A percentile compares a stretch with the other conserved stretches of the same genome.
Evolutionary conservation across 2,888 invertebrate genomes (phyloP).

Genomic region (Agrotis clavis): DNA sequence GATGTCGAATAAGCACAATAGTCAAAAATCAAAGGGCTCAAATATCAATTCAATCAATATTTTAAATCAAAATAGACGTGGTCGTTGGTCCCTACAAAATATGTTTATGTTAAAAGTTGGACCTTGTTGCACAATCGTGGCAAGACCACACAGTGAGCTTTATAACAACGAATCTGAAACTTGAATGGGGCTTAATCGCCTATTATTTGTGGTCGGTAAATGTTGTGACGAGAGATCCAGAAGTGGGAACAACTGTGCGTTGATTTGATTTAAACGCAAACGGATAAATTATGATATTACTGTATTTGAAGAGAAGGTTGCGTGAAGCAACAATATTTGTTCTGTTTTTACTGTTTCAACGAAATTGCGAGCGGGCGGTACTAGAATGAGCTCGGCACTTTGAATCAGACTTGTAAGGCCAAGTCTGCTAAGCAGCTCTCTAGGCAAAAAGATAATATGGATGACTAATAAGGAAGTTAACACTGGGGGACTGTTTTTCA

Average conservation of each 20-base stretch:
- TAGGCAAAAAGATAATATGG: neutral
- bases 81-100: slow-evolving; percentile 26
- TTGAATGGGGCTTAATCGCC: slow-evolving; percentile 60
- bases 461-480: neutral
- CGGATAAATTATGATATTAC: slow-evolving; percentile 5
- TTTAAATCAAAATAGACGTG: slow-evolving; percentile 20
- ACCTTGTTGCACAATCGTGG: slow-evolving; percentile 68
- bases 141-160: slow-evolving; percentile 69
- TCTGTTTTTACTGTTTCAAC: neutral
- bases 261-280: slow-evolving; percentile 34
- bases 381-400: neutral
- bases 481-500: neutral
- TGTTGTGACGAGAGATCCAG: slow-evolving; percentile 55
- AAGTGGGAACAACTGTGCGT: slow-evolving; percentile 40
- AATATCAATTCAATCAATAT: slow-evolving; percentile 40
- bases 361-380: too few relatives aligned
- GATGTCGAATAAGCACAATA: neutral
- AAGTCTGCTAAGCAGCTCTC: neutral
- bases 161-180: slow-evolving; percentile 59
- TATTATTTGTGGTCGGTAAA: slow-evolving; percentile 59
- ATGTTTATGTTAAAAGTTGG: slow-evolving; percentile 35
- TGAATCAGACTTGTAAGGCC: neutral
- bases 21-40: neutral
- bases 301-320: slow-evolving; percentile 1
- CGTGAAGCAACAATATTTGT: neutral